Conservation (phyloP, 1,140 invertebrate genomes). For the Pentalonia nigronervosa region DNA sequence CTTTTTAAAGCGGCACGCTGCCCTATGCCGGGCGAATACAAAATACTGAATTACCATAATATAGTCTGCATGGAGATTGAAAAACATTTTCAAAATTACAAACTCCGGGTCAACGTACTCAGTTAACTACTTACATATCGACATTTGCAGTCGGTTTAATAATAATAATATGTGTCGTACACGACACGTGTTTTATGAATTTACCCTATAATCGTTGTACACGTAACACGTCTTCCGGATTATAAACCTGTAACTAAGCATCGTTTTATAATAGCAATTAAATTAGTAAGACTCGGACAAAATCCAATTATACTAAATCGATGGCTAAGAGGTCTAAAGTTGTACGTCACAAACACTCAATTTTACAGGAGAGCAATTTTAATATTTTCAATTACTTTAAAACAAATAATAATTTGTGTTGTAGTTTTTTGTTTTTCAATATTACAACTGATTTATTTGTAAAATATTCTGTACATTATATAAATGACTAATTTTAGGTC, state of each 20-base stretch:
- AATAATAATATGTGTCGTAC: background rate
- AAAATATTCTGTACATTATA: too few relatives aligned
- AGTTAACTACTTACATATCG: background rate
- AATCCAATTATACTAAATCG: background rate
- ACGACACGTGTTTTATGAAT: background rate
- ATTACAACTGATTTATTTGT: too few relatives aligned
- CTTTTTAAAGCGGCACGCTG: background rate
- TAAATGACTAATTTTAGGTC: too few relatives aligned
- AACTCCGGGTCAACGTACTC: constrained; percentile 8
- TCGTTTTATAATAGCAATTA: background rate
- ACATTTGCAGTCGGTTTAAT: background rate
- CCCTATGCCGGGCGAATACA: constrained; percentile 1
- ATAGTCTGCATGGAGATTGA: background rate
- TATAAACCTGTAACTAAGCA: background rate
- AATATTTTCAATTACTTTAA: too few relatives aligned
- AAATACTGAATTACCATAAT: constrained; percentile 8
- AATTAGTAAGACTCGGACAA: background rate
- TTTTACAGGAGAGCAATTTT: too few relatives aligned
- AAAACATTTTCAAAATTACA: constrained; percentile 43
- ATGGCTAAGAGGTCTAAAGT: too few relatives aligned
- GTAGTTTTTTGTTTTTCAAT: too few relatives aligned
- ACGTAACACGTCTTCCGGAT: background rate
- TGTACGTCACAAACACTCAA: too few relatives aligned
- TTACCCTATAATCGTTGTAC: background rate
- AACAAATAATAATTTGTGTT: too few relatives aligned